Base-by-base conservation (phyloP, 2,888 invertebrate species). In the Apodemia duryi region DNA sequence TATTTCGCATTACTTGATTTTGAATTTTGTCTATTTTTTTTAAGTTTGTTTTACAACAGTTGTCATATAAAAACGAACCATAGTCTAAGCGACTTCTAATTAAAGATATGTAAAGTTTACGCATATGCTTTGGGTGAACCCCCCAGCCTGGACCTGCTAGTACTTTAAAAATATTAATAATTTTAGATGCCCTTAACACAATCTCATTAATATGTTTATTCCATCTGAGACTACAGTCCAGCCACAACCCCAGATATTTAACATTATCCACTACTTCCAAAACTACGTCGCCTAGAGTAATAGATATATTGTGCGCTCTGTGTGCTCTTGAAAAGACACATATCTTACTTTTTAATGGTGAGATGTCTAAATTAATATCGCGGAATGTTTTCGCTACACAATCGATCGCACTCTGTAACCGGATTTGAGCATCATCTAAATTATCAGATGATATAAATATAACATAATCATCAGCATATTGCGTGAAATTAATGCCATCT, bases 31-130 rank as follows among this genome's bases (percentile, higher is more conserved):
- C 49, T n/a, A 49, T n/a, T n/a, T 49, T 43, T 43, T 2, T 3
- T 11, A 43, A 43, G 13, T 4, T 43, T 10, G 43, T 43, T 43
- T 49, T n/a, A 6, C n/a, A 49, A 49, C 49, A 49, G n/a, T n/a
- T 49, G 6, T 49, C n/a, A 13, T 49, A 49, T 49, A 49, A 6
- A n/a, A 49, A 49, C 6, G 49, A 49, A 6, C 49, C 49, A 49
- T 49, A 49, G n/a, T n/a, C 49, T 49, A 6, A 13, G 1, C n/a
- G 13, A 13, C 49, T 49, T n/a, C 6, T 49, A 10, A 49, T 49
- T n/a, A 49, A n/a, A n/a, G 49, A 49, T n/a, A 49, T 49, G n/a
- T 49, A 49, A 6, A 49, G 49, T 49, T 49, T 49, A n/a, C 49
- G 49, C 49, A 49, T 49, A 49, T 49, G 49, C n/a, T n/a, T 49